phyloP scores from a whole-genome alignment of 2,797 vertebrate species.

The Todus mexicanus region DNA sequence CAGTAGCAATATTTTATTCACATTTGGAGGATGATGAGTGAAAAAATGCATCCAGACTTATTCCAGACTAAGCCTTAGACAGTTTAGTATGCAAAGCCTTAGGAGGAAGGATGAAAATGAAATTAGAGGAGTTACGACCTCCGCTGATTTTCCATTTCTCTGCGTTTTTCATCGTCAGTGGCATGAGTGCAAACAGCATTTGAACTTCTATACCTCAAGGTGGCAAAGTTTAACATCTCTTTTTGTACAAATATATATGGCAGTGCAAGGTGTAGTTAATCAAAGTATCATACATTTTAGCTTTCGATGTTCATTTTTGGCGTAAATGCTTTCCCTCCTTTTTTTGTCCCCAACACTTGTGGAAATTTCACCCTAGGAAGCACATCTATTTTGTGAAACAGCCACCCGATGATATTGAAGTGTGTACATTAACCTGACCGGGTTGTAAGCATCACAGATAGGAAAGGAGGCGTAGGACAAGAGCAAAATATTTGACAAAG shows the following conservation, averaged over 20 bases:
- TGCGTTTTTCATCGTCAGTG: not conserved
- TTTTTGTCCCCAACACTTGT: not conserved
- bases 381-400: not conserved
- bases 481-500: not conserved
- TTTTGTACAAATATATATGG: not conserved
- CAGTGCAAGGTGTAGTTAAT: not conserved
- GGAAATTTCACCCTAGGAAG: not conserved
- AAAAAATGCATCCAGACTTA: not conserved
- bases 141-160: not conserved
- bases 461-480: not conserved
- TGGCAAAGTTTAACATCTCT: not conserved
- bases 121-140: not conserved
- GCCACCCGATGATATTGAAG: not conserved
- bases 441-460: not conserved
- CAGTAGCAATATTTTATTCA: not conserved
- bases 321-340: not conserved
- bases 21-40: not conserved
- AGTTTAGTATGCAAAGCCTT: not conserved
- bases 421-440: not conserved
- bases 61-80: not conserved
- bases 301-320: fast-evolving
- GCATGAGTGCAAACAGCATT: not conserved
- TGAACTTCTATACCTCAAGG: not conserved
- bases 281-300: not conserved
- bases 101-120: not conserved